Evolutionary conservation across 2,113 vertebrate genomes (phyloP), one percentile per base, ranked within the genome.

Genomic region (Corythornis vintsioides): DNA sequence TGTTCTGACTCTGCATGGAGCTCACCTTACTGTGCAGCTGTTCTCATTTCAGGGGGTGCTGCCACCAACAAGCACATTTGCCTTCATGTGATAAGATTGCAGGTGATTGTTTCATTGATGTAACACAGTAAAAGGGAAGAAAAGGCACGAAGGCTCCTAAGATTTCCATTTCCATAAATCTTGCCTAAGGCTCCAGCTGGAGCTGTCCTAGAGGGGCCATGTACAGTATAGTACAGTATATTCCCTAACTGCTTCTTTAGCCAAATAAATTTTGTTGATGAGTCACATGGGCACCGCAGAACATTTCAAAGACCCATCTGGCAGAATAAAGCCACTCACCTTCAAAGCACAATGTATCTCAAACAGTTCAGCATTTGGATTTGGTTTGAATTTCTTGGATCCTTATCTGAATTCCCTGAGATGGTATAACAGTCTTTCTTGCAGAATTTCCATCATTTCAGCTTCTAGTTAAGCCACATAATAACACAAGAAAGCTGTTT

Each of bases 211-310:
- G 50, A 91, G 90, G 74, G 89, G 35, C 69, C 92, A 50, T 22
- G 5, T 96, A 95, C 92, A 95, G 81, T 91, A 78, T 7, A 92
- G 81, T 93, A 95, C 92, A 96, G 88, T 94, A 80, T 92, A 95
- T 91, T 96, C 83, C 85, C 87, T 59, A 38, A 56, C 67, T 70
- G 65, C 50, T 95, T 95, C 83, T 96, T 94, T 92, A 93, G 60
- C 86, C 94, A 93, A 95, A 91, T 94, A 93, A 88, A 95, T 93
- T 95, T 96, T 96, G 57, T 87, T 94, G 90, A 92, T 95, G 88
- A 95, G 83, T 94, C 92, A 89, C 85, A 87, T 92, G 81, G 77
- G 89, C 91, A 91, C 82, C 83, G 87, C 67, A 89, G 65, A 94
- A 52, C 73, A 85, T 96, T 95, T 95, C 93, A 93, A 95, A 97